Evolutionary conservation across 2,888 invertebrate species (phyloP), one percentile per base, ranked within the genome.

Genomic region (Strigamia transsilvanica): DNA sequence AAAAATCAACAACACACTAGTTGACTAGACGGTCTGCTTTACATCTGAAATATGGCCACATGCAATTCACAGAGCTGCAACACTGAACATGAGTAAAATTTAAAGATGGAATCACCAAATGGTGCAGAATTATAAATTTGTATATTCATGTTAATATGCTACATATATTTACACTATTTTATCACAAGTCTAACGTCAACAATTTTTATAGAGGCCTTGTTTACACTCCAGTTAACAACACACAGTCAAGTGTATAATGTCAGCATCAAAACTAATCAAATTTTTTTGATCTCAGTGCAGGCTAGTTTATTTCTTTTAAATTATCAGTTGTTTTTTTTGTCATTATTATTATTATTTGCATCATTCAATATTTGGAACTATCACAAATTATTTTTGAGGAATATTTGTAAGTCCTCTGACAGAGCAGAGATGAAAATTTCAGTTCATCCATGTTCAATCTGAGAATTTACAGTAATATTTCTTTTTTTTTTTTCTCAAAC

Each of bases 161-260:
- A 73, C 73, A 73, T 73, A 73, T 73, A 73, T 73, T 73, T 73
- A 73, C 73, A 73, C 73, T 73, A 73, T 73, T 73, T 73, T 73
- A 73, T 73, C 73, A 73, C 73, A 73, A 73, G 73, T 73, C 73
- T 73, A 73, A 73, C 73, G 73, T 73, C 73, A 73, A 73, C 73
- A 73, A 73, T 73, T 73, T 73, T 56, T 18, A 46, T 61, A 73
- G 73, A 73, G 73, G 73, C 73, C 73, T 73, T 73, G 73, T 73
- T 73, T 73, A 73, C 32, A 73, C 73, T 73, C 32, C 73, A 73
- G n/a, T 73, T 73, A 73, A 73, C 73, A 73, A 32, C 73, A 73
- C 73, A 73, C 73, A 73, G 27, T 73, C 15, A 73, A 73, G 73
- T 73, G 73, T 73, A 73, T 73, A 73, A 73, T 73, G 73, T 73